A percentile compares a stretch with the other conserved stretches of the same genome.
phyloP scores from a whole-genome alignment of 1,140 invertebrate genomes.

The Magallana ariakensis region DNA sequence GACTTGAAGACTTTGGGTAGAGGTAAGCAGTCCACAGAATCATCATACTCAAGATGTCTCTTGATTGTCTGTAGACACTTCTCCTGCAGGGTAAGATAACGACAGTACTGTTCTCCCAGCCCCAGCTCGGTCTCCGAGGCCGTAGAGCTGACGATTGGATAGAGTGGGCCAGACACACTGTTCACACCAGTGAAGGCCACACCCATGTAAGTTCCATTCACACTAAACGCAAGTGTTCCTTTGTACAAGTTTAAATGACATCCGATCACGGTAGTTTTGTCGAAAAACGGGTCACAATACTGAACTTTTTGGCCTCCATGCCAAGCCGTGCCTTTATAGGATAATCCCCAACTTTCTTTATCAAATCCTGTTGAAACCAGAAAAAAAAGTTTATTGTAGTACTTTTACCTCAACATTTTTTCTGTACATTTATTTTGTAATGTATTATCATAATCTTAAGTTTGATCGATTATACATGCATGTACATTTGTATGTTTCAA shows the following conservation, averaged over 20 bases:
- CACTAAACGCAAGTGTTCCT: constrained; percentile 68
- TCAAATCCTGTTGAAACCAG: constrained; percentile 65
- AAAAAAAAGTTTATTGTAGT: background rate
- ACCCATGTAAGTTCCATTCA: constrained; percentile 66
- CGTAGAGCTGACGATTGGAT: constrained; percentile 70
- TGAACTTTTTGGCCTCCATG: constrained; percentile 62
- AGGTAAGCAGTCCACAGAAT: constrained; percentile 65
- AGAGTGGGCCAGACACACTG: constrained; percentile 59
- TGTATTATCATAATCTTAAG: too few relatives aligned
- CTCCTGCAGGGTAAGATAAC: constrained; percentile 67
- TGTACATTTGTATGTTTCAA: too few relatives aligned
- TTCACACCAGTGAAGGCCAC: constrained; percentile 68
- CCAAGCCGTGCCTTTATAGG: constrained; percentile 72
- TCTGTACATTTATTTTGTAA: too few relatives aligned
- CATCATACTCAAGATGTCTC: constrained; percentile 60
- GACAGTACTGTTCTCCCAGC: constrained; percentile 62
- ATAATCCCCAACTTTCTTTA: constrained; percentile 72
- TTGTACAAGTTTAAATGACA: constrained; percentile 68
- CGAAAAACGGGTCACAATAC: constrained; percentile 73
- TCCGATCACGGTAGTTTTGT: constrained; percentile 67
- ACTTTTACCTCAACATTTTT: too few relatives aligned
- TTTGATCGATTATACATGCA: too few relatives aligned
- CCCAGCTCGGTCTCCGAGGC: constrained; percentile 69
- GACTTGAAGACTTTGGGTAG: constrained; percentile 67
- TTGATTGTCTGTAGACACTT: constrained; percentile 67